Evolutionary conservation across 2,888 invertebrate species (phyloP), one percentile per base, ranked within the genome.

Genomic region (Atherix ibis): DNA sequence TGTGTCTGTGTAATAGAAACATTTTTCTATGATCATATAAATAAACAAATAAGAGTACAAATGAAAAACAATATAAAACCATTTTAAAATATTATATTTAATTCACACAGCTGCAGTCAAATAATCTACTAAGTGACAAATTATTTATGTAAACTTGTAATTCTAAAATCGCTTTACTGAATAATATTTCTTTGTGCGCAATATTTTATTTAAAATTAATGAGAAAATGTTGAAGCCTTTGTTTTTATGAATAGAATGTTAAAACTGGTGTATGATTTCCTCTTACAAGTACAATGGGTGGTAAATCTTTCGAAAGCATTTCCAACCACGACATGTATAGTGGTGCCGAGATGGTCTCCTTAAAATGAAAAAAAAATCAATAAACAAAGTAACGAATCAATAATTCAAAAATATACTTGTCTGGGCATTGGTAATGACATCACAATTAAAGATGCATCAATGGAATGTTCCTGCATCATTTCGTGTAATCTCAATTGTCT

Each of bases 241-340:
- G n/a, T n/a, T n/a, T n/a, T 48, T 79, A 87, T 32, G 87, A 87
- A 62, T 88, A 87, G 62, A 84, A 84, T 8, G 87, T 87, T 48
- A 88, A 71, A 41, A 87, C 87, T 32, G 87, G 85, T 34, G 80
- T 78, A 54, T 88, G 87, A 62, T 88, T 88, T 33, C 87, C 87
- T 45, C 87, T 67, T 30, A 85, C 77, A 48, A 88, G 67, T 33
- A 94, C 68, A 54, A 87, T 79, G 1, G 95, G 92, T 24, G 91
- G 92, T 64, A 95, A 71, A 54, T 82, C 83, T 43, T 71, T 73
- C 18, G 91, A 88, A 47, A 97, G 66, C 50, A 80, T 73, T 64
- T 95, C 95, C 48, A 97, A 61, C 95, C 95, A 97, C 9, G 89
- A 82, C 87, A 94, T 85, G 65, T 94, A 95, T 32, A 95, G 65